phyloP scores from a whole-genome alignment of 1,140 invertebrate genomes.

The Pachyrhynchus sulphureomaculatus region DNA sequence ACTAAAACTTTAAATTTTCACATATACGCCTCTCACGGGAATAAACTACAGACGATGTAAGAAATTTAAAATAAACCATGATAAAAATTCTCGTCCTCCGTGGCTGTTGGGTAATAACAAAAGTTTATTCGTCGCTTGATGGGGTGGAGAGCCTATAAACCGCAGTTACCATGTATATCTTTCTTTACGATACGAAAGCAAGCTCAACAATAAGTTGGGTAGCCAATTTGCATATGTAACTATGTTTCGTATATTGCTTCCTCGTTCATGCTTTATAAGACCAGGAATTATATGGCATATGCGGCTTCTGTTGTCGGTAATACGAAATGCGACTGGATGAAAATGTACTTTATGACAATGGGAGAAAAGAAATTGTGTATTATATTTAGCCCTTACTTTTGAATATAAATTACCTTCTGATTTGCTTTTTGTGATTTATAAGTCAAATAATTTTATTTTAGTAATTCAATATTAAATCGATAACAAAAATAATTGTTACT shows the following conservation, averaged over 20 bases:
- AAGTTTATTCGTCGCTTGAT: constrained; percentile 27
- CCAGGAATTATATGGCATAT: constrained; percentile 9
- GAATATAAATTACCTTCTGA: too few species aligned
- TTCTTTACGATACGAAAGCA: constrained; percentile 42
- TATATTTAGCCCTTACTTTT: neutral
- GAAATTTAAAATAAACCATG: constrained; percentile 27
- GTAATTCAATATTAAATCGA: too few species aligned
- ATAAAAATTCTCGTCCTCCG: constrained; percentile 24
- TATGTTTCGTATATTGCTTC: constrained; percentile 40
- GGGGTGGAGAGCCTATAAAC: constrained; percentile 29
- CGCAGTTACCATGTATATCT: constrained; percentile 29
- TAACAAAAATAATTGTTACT: too few species aligned
- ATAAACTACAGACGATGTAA: neutral
- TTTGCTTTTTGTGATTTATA: too few species aligned
- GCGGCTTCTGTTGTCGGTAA: constrained; percentile 8
- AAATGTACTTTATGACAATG: constrained; percentile 27
- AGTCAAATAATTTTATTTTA: too few species aligned
- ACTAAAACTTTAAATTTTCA: constrained; percentile 19
- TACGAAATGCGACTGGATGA: constrained; percentile 20
- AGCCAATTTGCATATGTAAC: constrained; percentile 48
- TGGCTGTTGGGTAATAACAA: constrained; percentile 23
- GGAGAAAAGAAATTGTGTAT: constrained; percentile 25
- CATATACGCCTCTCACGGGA: constrained; percentile 19
- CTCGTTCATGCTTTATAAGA: constrained; percentile 18
- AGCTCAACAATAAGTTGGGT: constrained; percentile 43